Base-by-base conservation (phyloP, 1,140 invertebrate species). In the Druon quercuslanigerum region DNA sequence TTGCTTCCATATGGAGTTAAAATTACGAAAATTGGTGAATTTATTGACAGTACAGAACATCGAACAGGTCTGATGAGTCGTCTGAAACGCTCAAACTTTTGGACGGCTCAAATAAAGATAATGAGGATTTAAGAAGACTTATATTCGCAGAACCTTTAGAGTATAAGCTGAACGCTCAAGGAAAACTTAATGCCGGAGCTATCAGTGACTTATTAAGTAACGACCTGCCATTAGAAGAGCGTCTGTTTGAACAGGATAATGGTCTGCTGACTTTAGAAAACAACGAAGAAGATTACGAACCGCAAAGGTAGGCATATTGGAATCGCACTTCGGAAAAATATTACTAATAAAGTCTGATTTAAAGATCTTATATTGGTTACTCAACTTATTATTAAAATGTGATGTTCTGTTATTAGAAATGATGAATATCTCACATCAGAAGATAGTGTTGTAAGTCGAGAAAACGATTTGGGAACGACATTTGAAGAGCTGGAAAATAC, bases 171-270 rank as follows among this genome's bases (percentile, higher is more conserved):
- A 71, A 54, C 16, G 51, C 60, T 54, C 77, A n/a, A 6, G 54
- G 25, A 40, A 72, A 71, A 70, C 19, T n/a, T 72, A 20, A 72
- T 81, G 46, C 74, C 54, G 33, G 71, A 80, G 14, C 56, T 72
- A 51, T 52, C 0, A 70, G 71, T 54, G 79, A 71, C 57, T 71
- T 79, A 56, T 79, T 81, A 3, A 19, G 51, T 25, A 51, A 74
- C 11, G 71, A 79, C 9, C n/a, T 74, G 19, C 79, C 79, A n/a
- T 51, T 81, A 25, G 46, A 72, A 46, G 51, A 72, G 33, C 33
- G 40, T 33, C 60, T 66, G 14, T 14, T 74, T 7, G 72, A 51
- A 9, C 57, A 50, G 50, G 51, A 25, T 0, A 46, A 19, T 70
- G 17, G 66, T 3, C 13, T 40, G 16, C 50, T 71, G 33, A 56